Conservation (phyloP, 2,113 vertebrate species). For the Thermophis baileyi region DNA sequence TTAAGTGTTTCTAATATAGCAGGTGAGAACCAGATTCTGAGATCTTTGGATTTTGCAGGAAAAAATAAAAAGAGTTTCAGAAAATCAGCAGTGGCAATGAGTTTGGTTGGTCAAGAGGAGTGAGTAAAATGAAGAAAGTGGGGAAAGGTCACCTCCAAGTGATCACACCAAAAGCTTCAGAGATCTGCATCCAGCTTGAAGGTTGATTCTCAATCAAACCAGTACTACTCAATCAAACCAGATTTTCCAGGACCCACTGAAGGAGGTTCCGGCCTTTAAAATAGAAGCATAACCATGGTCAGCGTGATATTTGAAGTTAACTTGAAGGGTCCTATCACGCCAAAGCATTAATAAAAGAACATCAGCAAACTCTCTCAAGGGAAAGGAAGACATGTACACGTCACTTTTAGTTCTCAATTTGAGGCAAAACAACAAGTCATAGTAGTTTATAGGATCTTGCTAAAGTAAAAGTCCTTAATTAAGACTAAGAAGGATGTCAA, state of each 20-base stretch:
- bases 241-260: background rate
- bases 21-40: background rate
- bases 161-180: background rate
- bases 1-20: background rate
- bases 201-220: background rate
- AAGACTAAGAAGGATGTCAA: too few species aligned
- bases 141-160: background rate
- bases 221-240: background rate
- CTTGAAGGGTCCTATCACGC: background rate
- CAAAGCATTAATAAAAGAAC: background rate
- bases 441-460: background rate
- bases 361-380: background rate
- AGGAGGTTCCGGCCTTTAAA: background rate
- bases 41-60: background rate
- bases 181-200: background rate
- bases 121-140: background rate
- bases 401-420: background rate
- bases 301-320: background rate
- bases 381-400: background rate
- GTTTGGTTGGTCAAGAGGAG: background rate
- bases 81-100: background rate
- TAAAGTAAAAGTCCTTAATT: background rate
- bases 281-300: background rate
- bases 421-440: background rate
- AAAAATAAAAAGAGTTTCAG: background rate